A percentile compares a stretch with the other conserved stretches of the same genome.
phyloP scores from a whole-genome alignment of 2,888 invertebrate genomes.

The Kuschelorhynchus macadamiae region DNA sequence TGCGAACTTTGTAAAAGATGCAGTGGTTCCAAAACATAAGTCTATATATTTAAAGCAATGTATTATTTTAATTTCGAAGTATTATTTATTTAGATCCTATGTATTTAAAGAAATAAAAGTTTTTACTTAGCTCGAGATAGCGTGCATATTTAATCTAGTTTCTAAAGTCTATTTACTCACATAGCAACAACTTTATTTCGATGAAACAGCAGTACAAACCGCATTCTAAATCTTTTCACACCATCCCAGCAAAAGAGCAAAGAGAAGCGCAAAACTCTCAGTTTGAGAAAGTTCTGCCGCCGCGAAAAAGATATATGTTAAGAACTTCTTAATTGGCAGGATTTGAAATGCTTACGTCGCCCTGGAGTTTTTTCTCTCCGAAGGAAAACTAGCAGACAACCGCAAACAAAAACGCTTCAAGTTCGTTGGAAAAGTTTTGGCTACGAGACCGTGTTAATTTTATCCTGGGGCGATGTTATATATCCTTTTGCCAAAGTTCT shows the following conservation, averaged over 20 bases:
- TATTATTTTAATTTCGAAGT: no score
- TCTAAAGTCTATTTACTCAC: no score
- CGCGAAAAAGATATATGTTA: slow-evolving; percentile 27
- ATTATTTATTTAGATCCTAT: no score
- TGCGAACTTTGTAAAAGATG: no score
- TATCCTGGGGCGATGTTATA: slow-evolving; percentile 4
- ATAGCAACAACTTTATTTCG: no score
- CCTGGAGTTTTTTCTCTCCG: slow-evolving; percentile 46
- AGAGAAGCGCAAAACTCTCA: background rate
- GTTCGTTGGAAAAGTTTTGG: slow-evolving; percentile 31
- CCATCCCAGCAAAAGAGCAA: background rate
- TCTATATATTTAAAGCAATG: no score
- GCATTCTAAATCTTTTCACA: background rate
- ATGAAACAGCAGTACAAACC: no score
- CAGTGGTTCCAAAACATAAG: no score
- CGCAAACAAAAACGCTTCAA: slow-evolving; percentile 29
- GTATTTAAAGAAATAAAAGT: no score
- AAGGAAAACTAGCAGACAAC: slow-evolving; percentile 30
- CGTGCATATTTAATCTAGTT: no score
- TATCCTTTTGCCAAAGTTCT: background rate
- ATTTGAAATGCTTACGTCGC: slow-evolving; percentile 53
- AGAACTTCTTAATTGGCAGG: slow-evolving; percentile 55
- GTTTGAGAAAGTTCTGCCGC: slow-evolving; percentile 6
- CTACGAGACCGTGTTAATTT: slow-evolving; percentile 29
- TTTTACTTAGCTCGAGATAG: no score